Base-by-base conservation (phyloP, 2,888 invertebrate genomes). In the Eristalis arbustorum region DNA sequence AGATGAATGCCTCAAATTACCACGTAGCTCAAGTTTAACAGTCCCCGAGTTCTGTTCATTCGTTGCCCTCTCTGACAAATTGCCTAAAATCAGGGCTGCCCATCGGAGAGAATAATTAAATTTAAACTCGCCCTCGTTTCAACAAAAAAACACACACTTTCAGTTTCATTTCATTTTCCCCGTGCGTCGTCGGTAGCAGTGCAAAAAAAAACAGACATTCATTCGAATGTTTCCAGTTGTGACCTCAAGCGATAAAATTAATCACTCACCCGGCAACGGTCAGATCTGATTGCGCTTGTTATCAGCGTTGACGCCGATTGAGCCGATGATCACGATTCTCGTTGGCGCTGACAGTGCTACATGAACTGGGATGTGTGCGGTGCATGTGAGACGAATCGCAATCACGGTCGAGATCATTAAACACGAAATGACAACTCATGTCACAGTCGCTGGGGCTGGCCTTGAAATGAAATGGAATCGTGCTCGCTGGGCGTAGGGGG, bases 391-490 rank as follows among this genome's bases (percentile, higher is more conserved):
- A 8, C 18, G 49, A 49, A 49, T 49, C 49, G 49, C 49, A 49
- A 49, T 49, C 49, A n/a, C 42, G n/a, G 42, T 14, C n/a, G 49
- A 49, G 49, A 49, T 49, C 49, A 49, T 49, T 49, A 49, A 49
- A 18, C 49, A 49, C n/a, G 23, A 56, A 63, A 56, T 64, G 42
- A 40, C 71, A 28, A 71, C 37, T 71, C 40, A 40, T 61, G 59
- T 71, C 40, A 40, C 18, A 63, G 63, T 56, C 34, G 62, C 63
- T 49, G 23, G 34, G 22, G 18, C 11, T 73, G 8, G 31, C 73
- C 73, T 73, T 73, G 63, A 49, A 56, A n/a, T 11, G 34, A n/a
- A 63, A 18, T 18, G 18, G 49, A 63, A 25, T 63, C 56, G 72
- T 22, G 31, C 42, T 22, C 14, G 37, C 49, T 22, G 49, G 49